Evolutionary conservation across 2,888 invertebrate genomes (phyloP).

Genomic region (Acanthoscelides obtectus): DNA sequence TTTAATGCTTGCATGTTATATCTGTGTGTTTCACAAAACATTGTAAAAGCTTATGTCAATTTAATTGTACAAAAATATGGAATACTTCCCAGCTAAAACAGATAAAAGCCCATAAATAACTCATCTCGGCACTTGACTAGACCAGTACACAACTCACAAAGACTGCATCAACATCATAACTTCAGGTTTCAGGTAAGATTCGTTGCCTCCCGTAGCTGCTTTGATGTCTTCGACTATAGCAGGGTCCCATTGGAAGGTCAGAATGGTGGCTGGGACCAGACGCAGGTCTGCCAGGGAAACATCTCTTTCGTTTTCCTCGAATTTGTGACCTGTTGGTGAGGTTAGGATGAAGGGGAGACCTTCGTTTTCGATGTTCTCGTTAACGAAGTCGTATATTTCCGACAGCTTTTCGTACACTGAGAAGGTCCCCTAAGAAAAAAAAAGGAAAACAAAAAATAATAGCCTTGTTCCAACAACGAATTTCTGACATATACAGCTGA

Average conservation of each 20-base stretch:
- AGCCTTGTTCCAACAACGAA: too few relatives aligned
- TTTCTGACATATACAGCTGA: too few relatives aligned
- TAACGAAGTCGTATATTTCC: slow-evolving; percentile 73
- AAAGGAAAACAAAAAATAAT: background rate
- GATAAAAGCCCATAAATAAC: background rate
- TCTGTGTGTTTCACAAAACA: too few relatives aligned
- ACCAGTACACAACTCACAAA: slow-evolving; percentile 38
- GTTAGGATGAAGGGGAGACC: slow-evolving; percentile 67
- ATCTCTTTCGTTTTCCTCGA: slow-evolving; percentile 62
- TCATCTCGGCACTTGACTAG: background rate
- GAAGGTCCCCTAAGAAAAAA: slow-evolving; percentile 74
- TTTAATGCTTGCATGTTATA: too few relatives aligned
- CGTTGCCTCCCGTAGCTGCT: slow-evolving; percentile 47
- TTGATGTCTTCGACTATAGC: slow-evolving; percentile 52
- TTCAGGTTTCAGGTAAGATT: slow-evolving; percentile 72
- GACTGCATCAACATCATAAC: slow-evolving; percentile 65
- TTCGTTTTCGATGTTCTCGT: slow-evolving; percentile 67
- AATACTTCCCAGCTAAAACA: background rate
- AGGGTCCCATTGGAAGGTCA: slow-evolving; percentile 69
- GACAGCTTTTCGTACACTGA: slow-evolving; percentile 73
- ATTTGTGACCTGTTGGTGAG: slow-evolving; percentile 62
- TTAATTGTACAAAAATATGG: background rate
- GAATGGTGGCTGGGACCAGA: slow-evolving; percentile 77
- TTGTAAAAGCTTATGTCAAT: too few relatives aligned
- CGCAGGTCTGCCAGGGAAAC: slow-evolving; percentile 72